Evolutionary conservation across 2,797 vertebrate genomes (phyloP), one percentile per base, ranked within the genome.

Genomic region (Smutsia temminckii): DNA sequence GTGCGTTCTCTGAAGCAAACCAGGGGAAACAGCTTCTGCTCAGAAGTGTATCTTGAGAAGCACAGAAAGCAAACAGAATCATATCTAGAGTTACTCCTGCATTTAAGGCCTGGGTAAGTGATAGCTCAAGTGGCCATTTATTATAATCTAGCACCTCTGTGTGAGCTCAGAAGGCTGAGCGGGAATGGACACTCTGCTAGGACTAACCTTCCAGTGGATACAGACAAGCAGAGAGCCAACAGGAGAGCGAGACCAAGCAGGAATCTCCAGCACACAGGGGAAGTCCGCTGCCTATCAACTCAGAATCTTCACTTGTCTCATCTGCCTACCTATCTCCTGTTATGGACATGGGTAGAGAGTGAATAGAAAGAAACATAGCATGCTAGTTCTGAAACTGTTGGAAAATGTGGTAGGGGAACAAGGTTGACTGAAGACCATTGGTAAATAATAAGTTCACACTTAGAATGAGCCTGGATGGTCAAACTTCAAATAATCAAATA

Each of bases 401-500:
- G 49, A 57, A 23, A 78, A 81, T 72, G 16, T n/a, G 9, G 6
- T 46, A 40, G 12, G 37, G 66, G 34, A 27, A 59, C 9, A 42
- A 68, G 1, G 78, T 75, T 77, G 57, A 71, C 2, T 80, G 69
- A 79, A 93, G 55, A 69, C 7, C 6, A 51, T 46, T n/a, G 32
- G 69, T 77, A 86, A 75, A 89, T 46, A 80, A 89, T 55, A 91
- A 55, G n/a, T 69, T 87, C 20, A 90, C n/a, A 29, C 49, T 77
- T 29, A 68, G 20, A 87, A 32, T 85, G 29, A 74, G 37, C 23
- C 66, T 78, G 40, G 42, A 64, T 40, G 53, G 92, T 57, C n/a
- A 81, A 74, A 87, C 59, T 75, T 94, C 69, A 89, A 86, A 77
- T 61, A 37, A 93, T 94, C 64, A 63, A 75, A 40, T 46, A 57